Conservation (phyloP, 2,888 invertebrate genomes). For the Suillia variegata region DNA sequence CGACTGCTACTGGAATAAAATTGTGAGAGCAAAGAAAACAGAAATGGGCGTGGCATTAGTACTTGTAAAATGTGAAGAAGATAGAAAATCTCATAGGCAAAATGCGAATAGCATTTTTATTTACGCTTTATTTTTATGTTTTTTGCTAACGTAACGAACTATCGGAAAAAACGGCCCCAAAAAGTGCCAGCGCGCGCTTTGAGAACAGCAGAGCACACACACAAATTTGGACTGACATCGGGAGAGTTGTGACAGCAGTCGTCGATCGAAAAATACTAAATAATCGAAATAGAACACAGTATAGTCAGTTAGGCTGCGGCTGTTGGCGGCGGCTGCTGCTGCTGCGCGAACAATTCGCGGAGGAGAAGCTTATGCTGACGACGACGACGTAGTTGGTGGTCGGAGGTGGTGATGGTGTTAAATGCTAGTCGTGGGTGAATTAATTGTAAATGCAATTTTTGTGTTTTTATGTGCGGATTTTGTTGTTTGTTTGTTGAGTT, state of each 20-base stretch:
- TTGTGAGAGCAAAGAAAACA: background rate
- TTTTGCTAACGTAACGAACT: constrained; percentile 21
- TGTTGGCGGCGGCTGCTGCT: too few species aligned
- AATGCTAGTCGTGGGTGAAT: background rate
- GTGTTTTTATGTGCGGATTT: background rate
- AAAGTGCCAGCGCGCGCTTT: too few species aligned
- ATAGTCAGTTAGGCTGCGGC: too few species aligned
- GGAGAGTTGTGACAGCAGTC: too few species aligned
- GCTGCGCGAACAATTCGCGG: too few species aligned
- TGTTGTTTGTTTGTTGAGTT: background rate
- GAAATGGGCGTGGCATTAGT: too few species aligned
- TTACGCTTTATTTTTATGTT: constrained; percentile 17
- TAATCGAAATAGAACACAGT: too few species aligned
- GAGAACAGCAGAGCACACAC: constrained; percentile 24
- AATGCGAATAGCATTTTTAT: constrained; percentile 47
- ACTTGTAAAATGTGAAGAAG: constrained; percentile 6
- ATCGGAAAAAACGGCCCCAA: too few species aligned
- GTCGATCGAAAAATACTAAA: too few species aligned
- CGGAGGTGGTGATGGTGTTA: background rate
- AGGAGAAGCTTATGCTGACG: too few species aligned
- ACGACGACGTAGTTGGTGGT: background rate
- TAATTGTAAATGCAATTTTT: background rate
- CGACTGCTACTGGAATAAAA: constrained; percentile 67
- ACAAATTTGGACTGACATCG: constrained; percentile 19
- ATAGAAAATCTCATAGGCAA: constrained; percentile 49